Conservation (phyloP, 2,888 invertebrate species). For the Tuberolachnus salignus region DNA sequence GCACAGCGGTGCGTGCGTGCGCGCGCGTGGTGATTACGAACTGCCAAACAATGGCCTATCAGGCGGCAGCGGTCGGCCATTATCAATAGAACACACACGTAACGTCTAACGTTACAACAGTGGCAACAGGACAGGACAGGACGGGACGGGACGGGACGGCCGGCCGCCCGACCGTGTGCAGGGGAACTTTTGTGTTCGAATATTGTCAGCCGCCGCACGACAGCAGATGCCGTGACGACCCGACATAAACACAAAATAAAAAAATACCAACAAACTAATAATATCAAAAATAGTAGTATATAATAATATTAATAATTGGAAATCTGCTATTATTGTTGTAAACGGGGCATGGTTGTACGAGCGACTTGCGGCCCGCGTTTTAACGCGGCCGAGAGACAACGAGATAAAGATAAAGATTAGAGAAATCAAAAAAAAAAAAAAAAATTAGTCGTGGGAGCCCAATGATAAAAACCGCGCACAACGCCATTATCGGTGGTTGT, state of each 20-base stretch:
- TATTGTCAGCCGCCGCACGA: background rate
- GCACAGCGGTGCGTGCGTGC: background rate
- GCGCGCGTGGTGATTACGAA: slow-evolving; percentile 34
- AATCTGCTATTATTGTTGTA: no score
- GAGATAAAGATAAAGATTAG: slow-evolving; percentile 14
- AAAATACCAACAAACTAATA: no score
- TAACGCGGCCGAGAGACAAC: no score
- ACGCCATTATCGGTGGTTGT: slow-evolving; percentile 54
- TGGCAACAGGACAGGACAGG: background rate
- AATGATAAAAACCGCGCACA: slow-evolving; percentile 51
- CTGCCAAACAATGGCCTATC: slow-evolving; percentile 52
- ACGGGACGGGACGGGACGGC: background rate
- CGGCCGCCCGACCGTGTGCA: background rate
- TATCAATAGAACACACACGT: slow-evolving; percentile 28
- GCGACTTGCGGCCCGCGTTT: background rate
- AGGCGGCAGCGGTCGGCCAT: slow-evolving; percentile 43
- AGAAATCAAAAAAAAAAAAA: background rate
- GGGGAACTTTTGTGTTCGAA: no score
- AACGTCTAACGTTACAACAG: background rate
- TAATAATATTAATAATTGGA: no score
- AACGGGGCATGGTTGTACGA: background rate
- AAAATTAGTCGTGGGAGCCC: slow-evolving; percentile 16
- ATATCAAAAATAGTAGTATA: no score
- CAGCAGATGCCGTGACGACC: no score
- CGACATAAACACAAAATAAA: no score